Evolutionary conservation across 1,140 invertebrate species (phyloP).

Genomic region (Acromyrmex echinatior): DNA sequence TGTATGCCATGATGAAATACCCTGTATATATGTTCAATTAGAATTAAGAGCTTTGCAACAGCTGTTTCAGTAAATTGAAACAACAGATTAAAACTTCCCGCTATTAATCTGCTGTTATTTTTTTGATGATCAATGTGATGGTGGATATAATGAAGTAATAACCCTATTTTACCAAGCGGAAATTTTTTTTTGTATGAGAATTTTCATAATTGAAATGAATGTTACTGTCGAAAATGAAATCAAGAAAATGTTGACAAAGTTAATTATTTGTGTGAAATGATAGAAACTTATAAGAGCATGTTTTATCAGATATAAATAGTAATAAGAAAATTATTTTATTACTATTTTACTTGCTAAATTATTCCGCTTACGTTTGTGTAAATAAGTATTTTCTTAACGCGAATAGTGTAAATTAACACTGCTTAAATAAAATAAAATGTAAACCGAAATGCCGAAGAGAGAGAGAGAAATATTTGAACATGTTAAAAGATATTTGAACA

Average conservation of each 20-base stretch:
- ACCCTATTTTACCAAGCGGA: no score
- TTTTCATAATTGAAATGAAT: neutral
- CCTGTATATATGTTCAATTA: no score
- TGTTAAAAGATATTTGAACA: neutral
- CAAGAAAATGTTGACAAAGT: neutral
- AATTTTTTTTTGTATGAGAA: no score
- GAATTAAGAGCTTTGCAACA: no score
- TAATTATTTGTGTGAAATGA: neutral
- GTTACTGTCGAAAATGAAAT: neutral
- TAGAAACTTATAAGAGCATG: neutral
- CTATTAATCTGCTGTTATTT: no score
- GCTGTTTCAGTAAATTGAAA: no score
- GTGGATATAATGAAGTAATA: no score
- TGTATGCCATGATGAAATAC: no score
- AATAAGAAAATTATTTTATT: neutral
- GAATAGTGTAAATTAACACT: neutral
- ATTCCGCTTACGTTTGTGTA: neutral
- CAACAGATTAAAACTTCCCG: no score
- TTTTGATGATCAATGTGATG: no score
- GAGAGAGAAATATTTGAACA: neutral
- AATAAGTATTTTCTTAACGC: neutral
- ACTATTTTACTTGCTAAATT: neutral
- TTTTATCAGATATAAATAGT: neutral
- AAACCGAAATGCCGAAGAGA: neutral
- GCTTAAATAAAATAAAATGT: neutral